Conservation (phyloP, 2,113 vertebrate species). For the Callospermophilus lateralis region DNA sequence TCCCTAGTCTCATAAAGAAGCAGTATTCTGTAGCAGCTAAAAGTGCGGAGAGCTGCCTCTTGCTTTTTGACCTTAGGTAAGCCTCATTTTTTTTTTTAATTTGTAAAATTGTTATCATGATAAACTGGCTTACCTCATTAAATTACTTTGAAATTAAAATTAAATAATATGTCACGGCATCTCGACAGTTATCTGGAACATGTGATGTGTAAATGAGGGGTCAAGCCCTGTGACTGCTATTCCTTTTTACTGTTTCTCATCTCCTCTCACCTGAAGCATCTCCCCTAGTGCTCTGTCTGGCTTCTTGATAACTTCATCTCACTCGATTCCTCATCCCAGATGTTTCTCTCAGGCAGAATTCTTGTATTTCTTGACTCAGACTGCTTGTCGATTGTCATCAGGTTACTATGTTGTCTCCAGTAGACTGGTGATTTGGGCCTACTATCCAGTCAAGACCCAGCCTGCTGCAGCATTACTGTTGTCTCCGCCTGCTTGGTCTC, state of each 20-base stretch:
- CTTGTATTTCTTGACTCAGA: neutral
- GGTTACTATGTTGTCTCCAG: neutral
- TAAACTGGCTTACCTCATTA: neutral
- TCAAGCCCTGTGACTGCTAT: too few species aligned
- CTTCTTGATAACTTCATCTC: neutral
- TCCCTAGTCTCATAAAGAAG: neutral
- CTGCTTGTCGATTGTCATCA: neutral
- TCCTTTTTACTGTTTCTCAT: neutral
- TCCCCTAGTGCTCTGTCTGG: neutral
- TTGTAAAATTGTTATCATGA: conserved; percentile 1
- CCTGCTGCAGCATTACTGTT: neutral
- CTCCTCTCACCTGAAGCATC: neutral
- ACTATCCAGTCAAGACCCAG: neutral
- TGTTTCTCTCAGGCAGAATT: neutral
- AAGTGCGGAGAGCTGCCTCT: neutral
- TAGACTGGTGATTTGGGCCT: neutral
- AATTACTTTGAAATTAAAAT: conserved; percentile 21
- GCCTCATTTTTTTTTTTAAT: neutral
- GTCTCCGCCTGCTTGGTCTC: neutral
- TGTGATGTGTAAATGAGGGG: neutral
- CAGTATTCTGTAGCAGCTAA: neutral
- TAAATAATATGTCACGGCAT: neutral
- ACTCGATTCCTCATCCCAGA: neutral
- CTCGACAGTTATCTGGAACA: neutral
- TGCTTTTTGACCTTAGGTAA: neutral